Percentiles rank a stretch among this genome's conserved stretches.
Conservation (phyloP, 2,113 vertebrate species). For the Tragelaphus scriptus region DNA sequence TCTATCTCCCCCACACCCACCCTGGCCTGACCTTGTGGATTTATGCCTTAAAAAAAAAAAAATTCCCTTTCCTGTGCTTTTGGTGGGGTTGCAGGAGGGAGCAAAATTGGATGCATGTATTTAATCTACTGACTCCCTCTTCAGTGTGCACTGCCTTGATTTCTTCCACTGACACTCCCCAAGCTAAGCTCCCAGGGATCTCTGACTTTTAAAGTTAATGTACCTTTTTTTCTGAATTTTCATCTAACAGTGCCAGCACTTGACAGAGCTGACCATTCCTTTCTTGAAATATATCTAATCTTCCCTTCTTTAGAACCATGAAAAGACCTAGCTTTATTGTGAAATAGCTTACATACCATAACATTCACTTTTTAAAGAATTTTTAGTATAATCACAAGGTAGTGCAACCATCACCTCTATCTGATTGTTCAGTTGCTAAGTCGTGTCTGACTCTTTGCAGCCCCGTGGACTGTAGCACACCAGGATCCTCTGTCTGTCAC, state of each 20-base stretch:
- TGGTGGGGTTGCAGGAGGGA: background rate
- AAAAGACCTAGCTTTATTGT: background rate
- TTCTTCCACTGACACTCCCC: background rate
- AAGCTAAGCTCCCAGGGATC: background rate
- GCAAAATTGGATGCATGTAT: background rate
- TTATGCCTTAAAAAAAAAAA: background rate
- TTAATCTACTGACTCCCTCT: background rate
- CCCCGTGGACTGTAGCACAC: background rate
- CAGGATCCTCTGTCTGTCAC: background rate
- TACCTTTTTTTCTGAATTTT: background rate
- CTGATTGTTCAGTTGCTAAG: background rate
- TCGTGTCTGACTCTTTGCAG: background rate
- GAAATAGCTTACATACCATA: background rate
- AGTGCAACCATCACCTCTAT: background rate
- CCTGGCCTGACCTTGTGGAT: background rate
- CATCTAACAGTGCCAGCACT: background rate
- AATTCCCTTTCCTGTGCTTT: background rate
- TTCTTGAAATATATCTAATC: constrained; percentile 28
- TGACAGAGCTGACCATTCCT: constrained; percentile 1
- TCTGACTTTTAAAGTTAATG: background rate
- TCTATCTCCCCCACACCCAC: background rate
- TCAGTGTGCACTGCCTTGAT: background rate
- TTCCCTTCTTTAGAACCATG: constrained; percentile 27
- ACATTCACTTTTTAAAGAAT: background rate
- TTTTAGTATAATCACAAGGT: background rate